phyloP scores from a whole-genome alignment of 2,888 invertebrate genomes.

The Macrosiphum euphorbiae region DNA sequence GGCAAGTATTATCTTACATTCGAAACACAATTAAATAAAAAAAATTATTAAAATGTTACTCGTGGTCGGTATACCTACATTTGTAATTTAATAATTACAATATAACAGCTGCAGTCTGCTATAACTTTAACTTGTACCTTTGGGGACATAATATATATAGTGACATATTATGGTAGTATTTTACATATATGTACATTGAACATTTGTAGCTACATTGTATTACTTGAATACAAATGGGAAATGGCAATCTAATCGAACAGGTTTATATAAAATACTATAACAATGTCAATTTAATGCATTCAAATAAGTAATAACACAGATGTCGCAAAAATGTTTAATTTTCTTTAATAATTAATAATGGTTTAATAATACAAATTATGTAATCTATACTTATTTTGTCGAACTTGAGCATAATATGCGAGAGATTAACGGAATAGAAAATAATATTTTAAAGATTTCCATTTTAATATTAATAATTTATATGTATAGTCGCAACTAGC shows the following conservation, averaged over 20 bases:
- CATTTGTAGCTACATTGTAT: not conserved
- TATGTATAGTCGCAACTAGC: not conserved
- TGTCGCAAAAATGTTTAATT: not conserved
- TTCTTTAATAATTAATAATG: not conserved
- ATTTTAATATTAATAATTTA: not conserved
- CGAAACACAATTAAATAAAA: not conserved
- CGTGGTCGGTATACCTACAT: not conserved
- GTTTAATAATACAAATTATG: not conserved
- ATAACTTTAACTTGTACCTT: not conserved
- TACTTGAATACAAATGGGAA: not conserved
- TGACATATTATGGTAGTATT: not conserved
- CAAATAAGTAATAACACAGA: not conserved
- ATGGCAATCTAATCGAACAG: not conserved
- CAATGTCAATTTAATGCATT: constrained; percentile 34
- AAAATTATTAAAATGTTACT: not conserved
- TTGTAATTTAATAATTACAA: not conserved
- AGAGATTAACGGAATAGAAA: not conserved
- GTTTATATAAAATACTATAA: not conserved
- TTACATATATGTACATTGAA: not conserved
- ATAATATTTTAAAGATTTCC: not conserved
- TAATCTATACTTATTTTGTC: not conserved
- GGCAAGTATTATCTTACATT: not conserved
- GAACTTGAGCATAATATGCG: not conserved
- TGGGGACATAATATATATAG: not conserved
- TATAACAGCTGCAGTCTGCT: not conserved